Conservation (phyloP, 2,888 invertebrate species). For the Auanema freiburgensis region DNA sequence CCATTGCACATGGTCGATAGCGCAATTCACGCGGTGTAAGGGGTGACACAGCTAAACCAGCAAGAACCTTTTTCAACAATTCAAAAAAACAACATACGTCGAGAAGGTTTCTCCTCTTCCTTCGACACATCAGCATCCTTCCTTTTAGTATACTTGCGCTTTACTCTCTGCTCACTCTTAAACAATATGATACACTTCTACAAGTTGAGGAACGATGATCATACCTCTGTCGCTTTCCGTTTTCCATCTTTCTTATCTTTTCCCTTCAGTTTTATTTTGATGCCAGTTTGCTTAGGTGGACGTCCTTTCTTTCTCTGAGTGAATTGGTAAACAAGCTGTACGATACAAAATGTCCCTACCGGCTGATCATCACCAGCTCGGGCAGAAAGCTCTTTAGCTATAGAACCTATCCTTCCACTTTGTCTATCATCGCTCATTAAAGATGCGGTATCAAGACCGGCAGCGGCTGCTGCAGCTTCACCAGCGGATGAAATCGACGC, state of each 20-base stretch:
- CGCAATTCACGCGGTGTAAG: constrained; percentile 29
- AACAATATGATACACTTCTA: background rate
- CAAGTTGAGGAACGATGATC: background rate
- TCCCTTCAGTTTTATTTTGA: constrained; percentile 20
- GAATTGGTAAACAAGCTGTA: no score
- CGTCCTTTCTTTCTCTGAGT: constrained; percentile 13
- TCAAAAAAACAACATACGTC: background rate
- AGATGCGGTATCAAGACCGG: constrained; percentile 13
- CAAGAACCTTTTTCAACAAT: background rate
- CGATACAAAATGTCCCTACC: background rate
- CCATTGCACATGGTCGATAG: constrained; percentile 48
- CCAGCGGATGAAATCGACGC: constrained; percentile 17
- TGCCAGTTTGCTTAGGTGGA: constrained; percentile 21
- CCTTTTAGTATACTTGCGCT: constrained; percentile 24
- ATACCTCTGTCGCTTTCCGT: background rate
- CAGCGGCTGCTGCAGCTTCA: constrained; percentile 17
- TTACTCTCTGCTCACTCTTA: background rate
- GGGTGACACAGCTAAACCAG: constrained; percentile 33
- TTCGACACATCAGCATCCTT: constrained; percentile 17
- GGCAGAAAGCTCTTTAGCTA: background rate
- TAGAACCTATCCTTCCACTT: background rate
- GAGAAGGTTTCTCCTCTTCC: constrained; percentile 7
- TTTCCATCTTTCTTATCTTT: constrained; percentile 17
- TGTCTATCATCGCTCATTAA: constrained; percentile 13
- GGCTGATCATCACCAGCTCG: background rate